phyloP scores from a whole-genome alignment of 2,888 invertebrate genomes.

The Halictus ligatus region DNA sequence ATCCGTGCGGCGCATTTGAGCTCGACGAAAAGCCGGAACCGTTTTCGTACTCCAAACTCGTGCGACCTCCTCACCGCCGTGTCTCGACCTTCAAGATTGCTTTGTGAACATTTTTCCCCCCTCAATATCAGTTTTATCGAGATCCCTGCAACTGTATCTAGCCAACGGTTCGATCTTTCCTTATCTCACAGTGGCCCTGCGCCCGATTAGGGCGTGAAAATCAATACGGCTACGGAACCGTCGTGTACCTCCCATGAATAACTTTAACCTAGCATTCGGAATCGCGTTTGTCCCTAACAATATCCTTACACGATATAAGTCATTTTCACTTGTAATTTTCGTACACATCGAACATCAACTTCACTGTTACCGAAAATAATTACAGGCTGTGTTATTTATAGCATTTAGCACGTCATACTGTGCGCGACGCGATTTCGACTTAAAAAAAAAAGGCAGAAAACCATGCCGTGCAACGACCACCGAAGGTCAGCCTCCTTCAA shows the following conservation, averaged over 20 bases:
- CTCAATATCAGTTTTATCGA: constrained; percentile 23
- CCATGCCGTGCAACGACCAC: constrained; percentile 68
- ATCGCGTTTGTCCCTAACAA: constrained; percentile 47
- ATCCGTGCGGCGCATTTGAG: constrained; percentile 45
- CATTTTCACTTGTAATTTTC: constrained; percentile 34
- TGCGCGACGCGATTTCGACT: constrained; percentile 56
- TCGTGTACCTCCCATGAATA: constrained; percentile 74
- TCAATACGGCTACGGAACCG: constrained; percentile 79
- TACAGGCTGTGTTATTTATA: constrained; percentile 79
- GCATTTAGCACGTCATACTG: constrained; percentile 70
- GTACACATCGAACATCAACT: constrained; percentile 43
- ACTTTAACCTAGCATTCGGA: constrained; percentile 78
- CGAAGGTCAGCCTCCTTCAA: constrained; percentile 72
- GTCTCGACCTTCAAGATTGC: constrained; percentile 46
- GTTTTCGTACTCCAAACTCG: constrained; percentile 83
- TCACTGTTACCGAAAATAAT: constrained; percentile 78
- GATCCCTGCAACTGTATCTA: constrained; percentile 17
- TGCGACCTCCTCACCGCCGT: constrained; percentile 79
- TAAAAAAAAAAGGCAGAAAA: constrained; percentile 55
- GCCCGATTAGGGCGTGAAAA: constrained; percentile 81
- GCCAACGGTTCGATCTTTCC: constrained; percentile 38
- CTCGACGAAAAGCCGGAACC: constrained; percentile 75
- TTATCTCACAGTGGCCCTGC: constrained; percentile 60
- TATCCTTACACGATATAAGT: constrained; percentile 1
- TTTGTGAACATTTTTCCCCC: constrained; percentile 52